Conservation (phyloP, 2,888 invertebrate genomes). For the Leucoma salicis region DNA sequence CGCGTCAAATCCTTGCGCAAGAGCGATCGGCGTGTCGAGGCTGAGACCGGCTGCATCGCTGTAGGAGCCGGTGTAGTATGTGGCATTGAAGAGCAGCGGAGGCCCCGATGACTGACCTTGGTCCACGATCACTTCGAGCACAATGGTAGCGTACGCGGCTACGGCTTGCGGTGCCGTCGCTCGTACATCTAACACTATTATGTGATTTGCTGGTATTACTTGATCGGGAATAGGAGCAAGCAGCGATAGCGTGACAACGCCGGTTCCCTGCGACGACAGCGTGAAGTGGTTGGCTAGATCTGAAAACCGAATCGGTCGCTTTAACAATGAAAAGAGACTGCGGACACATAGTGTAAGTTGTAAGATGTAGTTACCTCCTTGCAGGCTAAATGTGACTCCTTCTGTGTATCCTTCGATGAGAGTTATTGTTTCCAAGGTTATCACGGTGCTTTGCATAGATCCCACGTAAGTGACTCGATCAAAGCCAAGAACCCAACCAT, state of each 20-base stretch:
- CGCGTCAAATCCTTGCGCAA: conserved; percentile 30
- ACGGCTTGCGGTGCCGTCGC: conserved; percentile 24
- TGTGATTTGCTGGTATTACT: conserved; percentile 19
- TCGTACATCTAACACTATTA: conserved; percentile 28
- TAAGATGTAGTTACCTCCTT: conserved; percentile 30
- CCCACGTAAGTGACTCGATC: conserved; percentile 33
- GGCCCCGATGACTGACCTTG: conserved; percentile 1
- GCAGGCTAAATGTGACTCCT: conserved; percentile 32
- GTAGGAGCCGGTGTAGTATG: conserved; percentile 38
- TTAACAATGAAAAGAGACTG: neutral
- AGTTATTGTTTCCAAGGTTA: conserved; percentile 32
- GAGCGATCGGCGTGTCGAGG: conserved; percentile 21
- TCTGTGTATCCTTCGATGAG: conserved; percentile 37
- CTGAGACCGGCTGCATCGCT: conserved; percentile 17
- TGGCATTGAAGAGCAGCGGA: conserved; percentile 14
- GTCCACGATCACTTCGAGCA: conserved; percentile 21
- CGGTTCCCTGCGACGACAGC: conserved; percentile 5
- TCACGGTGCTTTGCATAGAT: conserved; percentile 22
- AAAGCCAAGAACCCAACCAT: conserved; percentile 23
- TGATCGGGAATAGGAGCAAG: conserved; percentile 27
- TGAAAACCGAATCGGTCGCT: neutral
- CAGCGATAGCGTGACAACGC: conserved; percentile 18
- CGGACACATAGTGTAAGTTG: neutral
- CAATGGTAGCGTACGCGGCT: conserved; percentile 26
- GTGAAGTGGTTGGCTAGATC: conserved; percentile 27